Conservation (phyloP, 1,140 invertebrate species). For the Cyclina sinensis region DNA sequence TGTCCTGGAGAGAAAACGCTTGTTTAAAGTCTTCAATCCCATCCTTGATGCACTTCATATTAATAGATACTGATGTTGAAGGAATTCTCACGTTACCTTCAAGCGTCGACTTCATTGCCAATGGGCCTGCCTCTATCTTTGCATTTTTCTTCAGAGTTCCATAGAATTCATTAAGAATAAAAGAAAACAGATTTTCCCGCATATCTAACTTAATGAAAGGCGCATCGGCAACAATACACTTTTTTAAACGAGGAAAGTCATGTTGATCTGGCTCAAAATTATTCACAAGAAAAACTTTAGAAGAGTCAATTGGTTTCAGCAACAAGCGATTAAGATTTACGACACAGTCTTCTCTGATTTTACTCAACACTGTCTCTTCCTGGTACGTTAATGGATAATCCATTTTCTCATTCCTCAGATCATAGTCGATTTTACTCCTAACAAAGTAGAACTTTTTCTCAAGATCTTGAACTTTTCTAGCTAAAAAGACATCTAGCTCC, state of each 20-base stretch:
- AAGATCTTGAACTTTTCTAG: background rate
- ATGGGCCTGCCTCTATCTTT: background rate
- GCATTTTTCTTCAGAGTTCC: background rate
- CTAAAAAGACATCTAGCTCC: background rate
- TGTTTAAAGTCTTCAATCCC: background rate
- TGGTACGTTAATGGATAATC: background rate
- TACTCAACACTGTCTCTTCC: background rate
- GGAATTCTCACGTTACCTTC: background rate
- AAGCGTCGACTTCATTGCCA: background rate
- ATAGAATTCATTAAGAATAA: background rate
- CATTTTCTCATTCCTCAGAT: background rate
- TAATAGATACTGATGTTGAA: background rate
- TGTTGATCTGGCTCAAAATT: background rate
- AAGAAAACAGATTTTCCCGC: background rate
- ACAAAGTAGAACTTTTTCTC: constrained; percentile 12
- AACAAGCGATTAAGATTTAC: background rate
- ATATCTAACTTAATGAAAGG: background rate
- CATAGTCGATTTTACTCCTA: background rate
- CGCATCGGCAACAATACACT: background rate
- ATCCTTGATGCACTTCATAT: background rate
- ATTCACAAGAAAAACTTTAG: background rate
- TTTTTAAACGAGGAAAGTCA: background rate
- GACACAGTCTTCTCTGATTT: background rate
- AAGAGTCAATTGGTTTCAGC: background rate
- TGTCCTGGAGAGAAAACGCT: background rate